phyloP scores from a whole-genome alignment of 2,888 invertebrate genomes.

The Drosophila hawaiiensis region DNA sequence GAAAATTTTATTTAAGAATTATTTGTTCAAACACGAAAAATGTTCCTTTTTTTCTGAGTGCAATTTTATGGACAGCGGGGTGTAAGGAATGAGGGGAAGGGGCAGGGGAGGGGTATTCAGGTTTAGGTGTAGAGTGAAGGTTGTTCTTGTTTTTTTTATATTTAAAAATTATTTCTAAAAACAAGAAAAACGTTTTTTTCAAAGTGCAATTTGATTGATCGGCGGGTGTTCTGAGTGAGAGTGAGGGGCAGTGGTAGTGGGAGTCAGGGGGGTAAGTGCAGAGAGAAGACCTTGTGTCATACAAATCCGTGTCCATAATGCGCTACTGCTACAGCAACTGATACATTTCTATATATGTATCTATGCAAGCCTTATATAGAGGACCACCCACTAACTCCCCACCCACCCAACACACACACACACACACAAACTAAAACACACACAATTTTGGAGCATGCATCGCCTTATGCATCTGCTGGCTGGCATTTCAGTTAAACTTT shows the following conservation, averaged over 20 bases:
- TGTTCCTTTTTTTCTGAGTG: not conserved
- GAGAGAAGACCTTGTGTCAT: conserved; percentile 1
- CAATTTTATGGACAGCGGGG: not conserved
- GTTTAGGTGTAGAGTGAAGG: not conserved
- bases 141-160: not conserved
- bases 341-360: conserved; percentile 37
- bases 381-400: not conserved
- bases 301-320: conserved; percentile 30
- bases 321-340: conserved; percentile 44
- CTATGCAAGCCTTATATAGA: conserved; percentile 26
- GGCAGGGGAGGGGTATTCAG: not conserved
- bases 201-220: not conserved
- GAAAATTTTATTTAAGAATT: not conserved
- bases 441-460: not conserved
- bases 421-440: not conserved
- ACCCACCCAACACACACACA: not conserved
- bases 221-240: not conserved
- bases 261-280: no score
- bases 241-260: not conserved
- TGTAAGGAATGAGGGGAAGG: accelerated
- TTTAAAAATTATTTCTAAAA: not conserved
- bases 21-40: not conserved
- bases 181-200: accelerated
- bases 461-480: not conserved
- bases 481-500: not conserved